These are phyloP conservation scores for Scyliorhinus canicula DNA, from an alignment of 2,797 vertebrate species.

Conservation along the genomic window DNA sequence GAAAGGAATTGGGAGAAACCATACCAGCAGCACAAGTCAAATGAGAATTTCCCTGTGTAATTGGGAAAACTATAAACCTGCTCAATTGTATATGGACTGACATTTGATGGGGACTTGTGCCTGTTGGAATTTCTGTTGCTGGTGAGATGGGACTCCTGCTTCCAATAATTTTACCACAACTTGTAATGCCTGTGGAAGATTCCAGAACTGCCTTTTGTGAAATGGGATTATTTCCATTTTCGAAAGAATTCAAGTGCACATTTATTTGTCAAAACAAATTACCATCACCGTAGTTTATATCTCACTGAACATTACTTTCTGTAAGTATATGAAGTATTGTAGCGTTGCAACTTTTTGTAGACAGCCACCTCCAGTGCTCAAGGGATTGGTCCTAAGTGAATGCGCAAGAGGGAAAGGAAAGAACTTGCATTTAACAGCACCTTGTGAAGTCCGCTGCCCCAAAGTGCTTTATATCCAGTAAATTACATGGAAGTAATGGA, in stretches of 20 bases:
- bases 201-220: constrained; percentile 6
- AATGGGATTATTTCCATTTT: not conserved
- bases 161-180: constrained; percentile 13
- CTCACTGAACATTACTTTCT: constrained; percentile 12
- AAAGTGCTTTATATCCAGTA: not conserved
- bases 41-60: not conserved
- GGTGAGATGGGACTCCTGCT: not conserved
- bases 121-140: constrained; percentile 22
- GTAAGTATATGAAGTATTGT: constrained; percentile 5
- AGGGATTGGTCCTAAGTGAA: not conserved
- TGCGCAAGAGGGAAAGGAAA: not conserved
- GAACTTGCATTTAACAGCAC: not conserved
- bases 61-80: not conserved
- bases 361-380: constrained; percentile 8
- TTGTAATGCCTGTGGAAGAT: constrained; percentile 28
- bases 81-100: not conserved
- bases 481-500: not conserved
- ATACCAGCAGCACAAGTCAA: not conserved
- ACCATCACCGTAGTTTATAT: constrained; percentile 18
- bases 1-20: not conserved
- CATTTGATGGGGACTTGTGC: not conserved
- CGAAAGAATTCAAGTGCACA: constrained; percentile 2
- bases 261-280: not conserved
- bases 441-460: not conserved
- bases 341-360: not conserved